phyloP scores from a whole-genome alignment of 2,113 vertebrate species.

The Mola mola region DNA sequence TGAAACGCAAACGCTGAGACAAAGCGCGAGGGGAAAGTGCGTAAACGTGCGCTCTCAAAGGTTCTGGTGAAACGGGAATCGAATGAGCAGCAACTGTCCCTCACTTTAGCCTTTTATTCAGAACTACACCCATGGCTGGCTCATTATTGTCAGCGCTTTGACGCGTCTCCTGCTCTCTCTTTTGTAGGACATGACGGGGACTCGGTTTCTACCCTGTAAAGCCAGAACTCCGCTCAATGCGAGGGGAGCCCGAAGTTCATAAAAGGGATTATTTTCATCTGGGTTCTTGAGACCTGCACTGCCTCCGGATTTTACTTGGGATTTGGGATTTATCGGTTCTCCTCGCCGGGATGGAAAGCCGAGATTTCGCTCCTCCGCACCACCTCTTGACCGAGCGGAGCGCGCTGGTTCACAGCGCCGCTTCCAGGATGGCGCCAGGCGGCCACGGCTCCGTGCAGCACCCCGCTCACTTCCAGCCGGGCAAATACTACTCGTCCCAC shows the following conservation, averaged over 20 bases:
- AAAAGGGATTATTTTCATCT: slow-evolving; percentile 84
- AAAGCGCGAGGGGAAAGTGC: neutral
- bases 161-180: slow-evolving; percentile 70
- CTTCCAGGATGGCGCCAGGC: slow-evolving; percentile 85
- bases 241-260: slow-evolving; percentile 79
- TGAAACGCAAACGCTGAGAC: neutral
- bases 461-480: slow-evolving; percentile 90
- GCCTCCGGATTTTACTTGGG: slow-evolving; percentile 77
- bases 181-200: slow-evolving; percentile 83
- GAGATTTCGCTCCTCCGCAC: slow-evolving; percentile 93
- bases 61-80: slow-evolving; percentile 14
- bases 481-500: slow-evolving; percentile 92
- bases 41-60: slow-evolving; percentile 3
- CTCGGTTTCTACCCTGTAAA: slow-evolving; percentile 74
- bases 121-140: slow-evolving; percentile 51
- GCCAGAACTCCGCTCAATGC: slow-evolving; percentile 76
- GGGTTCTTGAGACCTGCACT: slow-evolving; percentile 75
- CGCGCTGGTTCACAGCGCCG: slow-evolving; percentile 88
- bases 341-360: slow-evolving; percentile 89
- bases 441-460: slow-evolving; percentile 88
- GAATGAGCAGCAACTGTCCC: slow-evolving; percentile 42
- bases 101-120: slow-evolving; percentile 43
- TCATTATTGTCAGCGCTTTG: slow-evolving; percentile 71
- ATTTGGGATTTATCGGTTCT: slow-evolving; percentile 82
- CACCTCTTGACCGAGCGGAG: slow-evolving; percentile 92